These are phyloP conservation scores for Diadumene lineata DNA, from an alignment of 92 coral and sea anemone genomes.

Conservation along the genomic window DNA sequence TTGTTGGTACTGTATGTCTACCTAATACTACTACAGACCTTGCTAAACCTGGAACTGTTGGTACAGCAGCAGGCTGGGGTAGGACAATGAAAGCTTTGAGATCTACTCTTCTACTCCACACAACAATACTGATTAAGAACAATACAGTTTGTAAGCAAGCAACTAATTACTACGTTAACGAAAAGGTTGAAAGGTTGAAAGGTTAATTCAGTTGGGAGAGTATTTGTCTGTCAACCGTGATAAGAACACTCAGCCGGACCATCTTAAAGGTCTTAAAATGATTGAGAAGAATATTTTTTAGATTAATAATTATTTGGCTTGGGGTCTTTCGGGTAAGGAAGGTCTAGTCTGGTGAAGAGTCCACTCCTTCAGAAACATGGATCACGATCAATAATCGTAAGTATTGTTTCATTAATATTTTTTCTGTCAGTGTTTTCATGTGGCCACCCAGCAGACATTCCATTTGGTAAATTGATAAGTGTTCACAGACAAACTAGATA, in stretches of 20 bases:
- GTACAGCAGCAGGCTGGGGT: conserved; percentile 72
- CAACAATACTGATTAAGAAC: conserved; percentile 35
- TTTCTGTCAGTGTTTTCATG: neutral
- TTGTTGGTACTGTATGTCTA: conserved; percentile 58
- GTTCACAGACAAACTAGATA: neutral
- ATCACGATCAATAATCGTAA: too few relatives aligned
- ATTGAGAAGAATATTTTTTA: too few relatives aligned
- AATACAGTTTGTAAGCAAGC: conserved; percentile 36
- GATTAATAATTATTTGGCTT: too few relatives aligned
- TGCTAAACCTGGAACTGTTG: conserved; percentile 24
- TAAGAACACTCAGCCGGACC: too few relatives aligned
- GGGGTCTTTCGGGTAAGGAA: too few relatives aligned
- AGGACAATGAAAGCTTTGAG: conserved; percentile 2
- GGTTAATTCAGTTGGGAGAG: too few relatives aligned
- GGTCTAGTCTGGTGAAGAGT: too few relatives aligned
- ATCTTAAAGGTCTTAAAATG: too few relatives aligned
- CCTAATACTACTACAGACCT: conserved; percentile 39
- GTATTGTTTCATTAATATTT: too few relatives aligned
- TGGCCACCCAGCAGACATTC: neutral
- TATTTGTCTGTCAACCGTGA: too few relatives aligned
- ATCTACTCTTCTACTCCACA: conserved; percentile 51
- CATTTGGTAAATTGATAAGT: neutral
- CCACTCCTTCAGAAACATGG: too few relatives aligned
- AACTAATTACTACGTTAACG: neutral
- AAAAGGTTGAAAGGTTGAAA: too few relatives aligned